Evolutionary conservation across 1,140 invertebrate species (phyloP).

Genomic region (Melanaphis sacchari): DNA sequence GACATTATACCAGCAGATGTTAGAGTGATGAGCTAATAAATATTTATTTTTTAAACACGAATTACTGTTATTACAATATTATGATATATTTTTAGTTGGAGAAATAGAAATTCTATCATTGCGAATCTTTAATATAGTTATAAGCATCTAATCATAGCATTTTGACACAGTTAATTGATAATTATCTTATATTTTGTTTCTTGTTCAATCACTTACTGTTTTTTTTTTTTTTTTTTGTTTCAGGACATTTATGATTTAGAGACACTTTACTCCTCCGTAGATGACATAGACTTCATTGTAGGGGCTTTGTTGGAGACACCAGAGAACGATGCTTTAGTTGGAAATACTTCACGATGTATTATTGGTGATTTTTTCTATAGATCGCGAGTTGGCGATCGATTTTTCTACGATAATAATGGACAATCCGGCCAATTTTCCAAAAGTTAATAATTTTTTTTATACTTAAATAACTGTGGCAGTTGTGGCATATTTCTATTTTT

Average conservation of each 20-base stretch:
- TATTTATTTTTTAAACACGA: background rate
- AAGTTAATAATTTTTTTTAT: conserved; percentile 66
- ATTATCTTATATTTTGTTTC: background rate
- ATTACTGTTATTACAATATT: background rate
- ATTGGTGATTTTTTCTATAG: conserved; percentile 86
- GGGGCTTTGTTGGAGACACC: conserved; percentile 89
- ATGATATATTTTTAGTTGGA: no score
- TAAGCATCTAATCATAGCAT: background rate
- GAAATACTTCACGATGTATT: conserved; percentile 91
- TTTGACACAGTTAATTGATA: background rate
- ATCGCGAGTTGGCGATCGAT: conserved; percentile 81
- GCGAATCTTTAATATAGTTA: background rate
- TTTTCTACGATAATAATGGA: conserved; percentile 80
- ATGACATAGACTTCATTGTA: conserved; percentile 90
- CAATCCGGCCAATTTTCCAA: conserved; percentile 72
- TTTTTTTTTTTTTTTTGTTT: background rate
- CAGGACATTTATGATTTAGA: conserved; percentile 47
- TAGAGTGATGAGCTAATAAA: conserved; percentile 55
- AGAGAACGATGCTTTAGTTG: conserved; percentile 77
- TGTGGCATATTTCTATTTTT: background rate
- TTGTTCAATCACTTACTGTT: background rate
- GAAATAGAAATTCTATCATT: background rate
- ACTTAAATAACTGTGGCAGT: background rate
- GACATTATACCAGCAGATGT: conserved; percentile 64
- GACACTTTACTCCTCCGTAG: conserved; percentile 73